Evolutionary conservation across 2,888 invertebrate species (phyloP).

Genomic region (Drosophila austrosaltans): DNA sequence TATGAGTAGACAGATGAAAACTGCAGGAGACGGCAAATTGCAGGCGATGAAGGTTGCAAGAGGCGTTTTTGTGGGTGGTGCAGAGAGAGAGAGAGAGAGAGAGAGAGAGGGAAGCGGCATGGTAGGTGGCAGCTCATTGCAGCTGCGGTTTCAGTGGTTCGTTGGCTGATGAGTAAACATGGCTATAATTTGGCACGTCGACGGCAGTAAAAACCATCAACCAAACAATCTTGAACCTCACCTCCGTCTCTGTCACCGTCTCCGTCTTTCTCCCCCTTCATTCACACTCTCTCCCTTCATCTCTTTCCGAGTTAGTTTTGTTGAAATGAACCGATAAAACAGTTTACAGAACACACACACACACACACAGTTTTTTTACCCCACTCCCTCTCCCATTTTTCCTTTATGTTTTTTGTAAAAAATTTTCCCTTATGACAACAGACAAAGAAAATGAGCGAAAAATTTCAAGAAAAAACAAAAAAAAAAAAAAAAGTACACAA

Average conservation of each 20-base stretch:
- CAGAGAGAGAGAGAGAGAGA: too few species aligned
- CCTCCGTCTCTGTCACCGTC: neutral
- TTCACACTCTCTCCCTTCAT: neutral
- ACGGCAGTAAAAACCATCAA: slow-evolving; percentile 42
- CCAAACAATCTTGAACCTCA: neutral
- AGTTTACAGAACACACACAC: slow-evolving; percentile 8
- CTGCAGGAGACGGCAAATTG: slow-evolving; percentile 19
- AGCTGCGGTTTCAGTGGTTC: slow-evolving; percentile 35
- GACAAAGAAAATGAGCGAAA: slow-evolving; percentile 30
- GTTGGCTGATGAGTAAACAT: slow-evolving; percentile 22
- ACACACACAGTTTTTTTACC: neutral
- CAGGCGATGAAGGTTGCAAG: neutral
- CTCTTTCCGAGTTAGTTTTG: neutral
- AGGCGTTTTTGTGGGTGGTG: neutral
- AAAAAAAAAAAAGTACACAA: slow-evolving; percentile 32
- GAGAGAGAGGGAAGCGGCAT: neutral
- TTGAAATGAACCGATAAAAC: neutral
- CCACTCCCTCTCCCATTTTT: slow-evolving; percentile 24
- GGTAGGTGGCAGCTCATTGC: slow-evolving; percentile 17
- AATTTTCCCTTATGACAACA: slow-evolving; percentile 71
- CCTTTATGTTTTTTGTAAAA: slow-evolving; percentile 37
- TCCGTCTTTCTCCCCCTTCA: neutral
- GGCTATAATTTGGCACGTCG: slow-evolving; percentile 38
- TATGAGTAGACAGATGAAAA: slow-evolving; percentile 28
- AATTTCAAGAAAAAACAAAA: slow-evolving; percentile 27